phyloP scores from a whole-genome alignment of 1,140 invertebrate species.

The Lepidurus arcticus region DNA sequence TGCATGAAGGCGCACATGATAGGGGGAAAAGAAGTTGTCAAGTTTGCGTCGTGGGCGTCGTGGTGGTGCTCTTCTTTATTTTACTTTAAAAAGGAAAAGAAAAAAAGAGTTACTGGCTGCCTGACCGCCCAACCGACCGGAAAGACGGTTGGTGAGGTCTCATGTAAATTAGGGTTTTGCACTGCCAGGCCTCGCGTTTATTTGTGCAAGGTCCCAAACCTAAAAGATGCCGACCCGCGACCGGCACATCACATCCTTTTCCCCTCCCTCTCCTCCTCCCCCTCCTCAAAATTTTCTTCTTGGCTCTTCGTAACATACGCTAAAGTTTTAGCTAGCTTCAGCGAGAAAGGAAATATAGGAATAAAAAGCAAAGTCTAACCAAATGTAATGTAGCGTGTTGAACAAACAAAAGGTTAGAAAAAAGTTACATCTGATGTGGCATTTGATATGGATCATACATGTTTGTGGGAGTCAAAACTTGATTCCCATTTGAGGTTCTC shows the following conservation, averaged over 20 bases:
- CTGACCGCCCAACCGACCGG: slow-evolving; percentile 19
- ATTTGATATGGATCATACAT: background rate
- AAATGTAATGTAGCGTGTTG: no score
- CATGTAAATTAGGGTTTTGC: slow-evolving; percentile 13
- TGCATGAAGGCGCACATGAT: background rate
- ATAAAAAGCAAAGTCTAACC: no score
- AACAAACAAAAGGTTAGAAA: no score
- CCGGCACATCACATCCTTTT: background rate
- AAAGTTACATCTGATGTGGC: background rate
- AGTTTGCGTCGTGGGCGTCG: slow-evolving; percentile 17
- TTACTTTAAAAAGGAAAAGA: no score
- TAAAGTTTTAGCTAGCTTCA: background rate
- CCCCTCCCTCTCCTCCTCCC: background rate
- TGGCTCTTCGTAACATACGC: background rate
- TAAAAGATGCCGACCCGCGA: slow-evolving; percentile 9
- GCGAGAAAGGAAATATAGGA: no score
- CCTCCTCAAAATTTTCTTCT: background rate
- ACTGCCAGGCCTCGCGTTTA: slow-evolving; percentile 16
- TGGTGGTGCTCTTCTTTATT: background rate
- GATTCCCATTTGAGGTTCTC: background rate
- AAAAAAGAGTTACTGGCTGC: slow-evolving; percentile 15
- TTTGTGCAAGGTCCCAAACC: slow-evolving; percentile 7
- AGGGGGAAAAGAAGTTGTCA: background rate
- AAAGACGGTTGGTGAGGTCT: slow-evolving; percentile 21
- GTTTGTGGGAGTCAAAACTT: background rate